A percentile compares a stretch with the other conserved stretches of the same genome.
These are phyloP conservation scores for Sternotherus odoratus DNA, from an alignment of 2,797 vertebrate genomes.

Conservation along the genomic window DNA sequence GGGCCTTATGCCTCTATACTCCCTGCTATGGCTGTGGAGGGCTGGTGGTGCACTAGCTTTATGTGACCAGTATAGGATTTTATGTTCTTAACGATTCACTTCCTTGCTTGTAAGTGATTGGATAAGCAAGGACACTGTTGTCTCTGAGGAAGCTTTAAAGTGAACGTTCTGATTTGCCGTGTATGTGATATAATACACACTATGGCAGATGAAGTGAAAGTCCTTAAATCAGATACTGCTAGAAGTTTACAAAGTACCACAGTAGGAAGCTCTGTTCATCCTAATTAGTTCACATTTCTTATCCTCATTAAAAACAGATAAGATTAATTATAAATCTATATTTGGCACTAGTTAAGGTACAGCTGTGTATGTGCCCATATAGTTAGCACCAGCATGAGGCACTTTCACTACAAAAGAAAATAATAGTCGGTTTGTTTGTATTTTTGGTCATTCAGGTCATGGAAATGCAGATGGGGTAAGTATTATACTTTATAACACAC, in stretches of 20 bases:
- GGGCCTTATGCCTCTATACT: not conserved
- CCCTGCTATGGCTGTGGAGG: not conserved
- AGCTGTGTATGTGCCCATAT: not conserved
- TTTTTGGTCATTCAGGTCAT: slow-evolving; percentile 65
- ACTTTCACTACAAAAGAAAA: not conserved
- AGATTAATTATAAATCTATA: not conserved
- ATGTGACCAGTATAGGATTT: not conserved
- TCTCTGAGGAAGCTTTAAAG: not conserved
- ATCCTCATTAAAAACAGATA: not conserved
- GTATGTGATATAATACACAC: accelerated
- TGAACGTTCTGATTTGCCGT: not conserved
- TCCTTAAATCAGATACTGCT: not conserved
- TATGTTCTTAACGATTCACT: not conserved
- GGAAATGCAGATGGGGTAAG: slow-evolving; percentile 75
- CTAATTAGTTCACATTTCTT: not conserved
- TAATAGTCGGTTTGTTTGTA: slow-evolving; percentile 18
- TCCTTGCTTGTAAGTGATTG: not conserved
- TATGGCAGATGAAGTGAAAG: not conserved
- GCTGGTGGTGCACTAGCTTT: not conserved
- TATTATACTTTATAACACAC: not conserved
- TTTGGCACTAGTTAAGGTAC: not conserved
- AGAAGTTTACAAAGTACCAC: not conserved
- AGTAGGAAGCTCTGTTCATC: not conserved
- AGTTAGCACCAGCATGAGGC: not conserved
- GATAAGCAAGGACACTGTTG: not conserved